phyloP scores from a whole-genome alignment of 2,113 vertebrate genomes.

The Otus sunia region DNA sequence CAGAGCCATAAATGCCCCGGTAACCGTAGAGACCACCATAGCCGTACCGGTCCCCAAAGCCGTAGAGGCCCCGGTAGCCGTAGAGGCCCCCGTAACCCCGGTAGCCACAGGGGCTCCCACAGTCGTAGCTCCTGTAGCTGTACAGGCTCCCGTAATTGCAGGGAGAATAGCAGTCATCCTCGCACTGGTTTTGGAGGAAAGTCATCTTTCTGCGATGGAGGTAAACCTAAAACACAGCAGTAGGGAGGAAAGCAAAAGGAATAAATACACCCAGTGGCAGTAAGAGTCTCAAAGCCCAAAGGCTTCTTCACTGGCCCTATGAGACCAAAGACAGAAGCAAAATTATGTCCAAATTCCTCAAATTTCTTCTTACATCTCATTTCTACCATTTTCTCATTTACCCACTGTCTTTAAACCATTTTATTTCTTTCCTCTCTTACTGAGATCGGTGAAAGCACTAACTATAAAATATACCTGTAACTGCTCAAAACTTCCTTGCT shows the following conservation, averaged over 20 bases:
- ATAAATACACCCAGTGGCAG: not conserved
- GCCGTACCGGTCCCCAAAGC: not conserved
- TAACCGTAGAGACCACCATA: not conserved
- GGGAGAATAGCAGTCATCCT: slow-evolving; percentile 27
- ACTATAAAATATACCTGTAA: rapidly evolving
- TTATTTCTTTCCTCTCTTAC: rapidly evolving
- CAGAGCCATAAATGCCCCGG: not conserved
- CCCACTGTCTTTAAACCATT: not conserved
- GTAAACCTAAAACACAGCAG: not conserved
- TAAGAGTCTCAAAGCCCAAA: not conserved
- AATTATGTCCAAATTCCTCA: not conserved
- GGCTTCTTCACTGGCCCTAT: rapidly evolving
- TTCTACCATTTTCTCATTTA: not conserved
- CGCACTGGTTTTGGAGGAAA: not conserved
- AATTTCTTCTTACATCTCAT: not conserved
- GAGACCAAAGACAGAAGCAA: not conserved
- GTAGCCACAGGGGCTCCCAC: not conserved
- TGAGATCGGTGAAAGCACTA: not conserved
- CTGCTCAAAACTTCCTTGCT: not conserved
- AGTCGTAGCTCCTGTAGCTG: not conserved
- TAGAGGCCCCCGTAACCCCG: not conserved
- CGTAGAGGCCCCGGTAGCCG: not conserved
- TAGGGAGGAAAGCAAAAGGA: not conserved
- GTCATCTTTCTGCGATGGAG: not conserved
- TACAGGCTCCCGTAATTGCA: not conserved